Conservation (phyloP, 2,113 vertebrate genomes). For the Perca flavescens region DNA sequence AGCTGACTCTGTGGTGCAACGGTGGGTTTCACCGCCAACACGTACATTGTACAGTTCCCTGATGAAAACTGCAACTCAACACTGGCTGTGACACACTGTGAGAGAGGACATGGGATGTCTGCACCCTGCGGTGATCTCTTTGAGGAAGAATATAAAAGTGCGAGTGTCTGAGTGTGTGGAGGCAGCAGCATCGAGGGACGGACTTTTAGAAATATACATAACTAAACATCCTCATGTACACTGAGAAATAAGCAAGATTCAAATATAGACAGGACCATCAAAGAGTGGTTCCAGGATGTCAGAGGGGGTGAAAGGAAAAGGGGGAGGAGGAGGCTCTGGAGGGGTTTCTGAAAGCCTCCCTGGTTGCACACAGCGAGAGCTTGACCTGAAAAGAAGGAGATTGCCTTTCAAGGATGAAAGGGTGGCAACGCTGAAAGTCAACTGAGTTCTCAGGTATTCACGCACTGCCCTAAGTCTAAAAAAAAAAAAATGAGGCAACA, state of each 20-base stretch:
- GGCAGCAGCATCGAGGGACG: neutral
- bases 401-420: slow-evolving; percentile 76
- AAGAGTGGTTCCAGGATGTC: slow-evolving; percentile 75
- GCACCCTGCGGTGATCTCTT: slow-evolving; percentile 40
- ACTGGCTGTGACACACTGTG: slow-evolving; percentile 37
- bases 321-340: slow-evolving; percentile 20
- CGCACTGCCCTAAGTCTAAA: slow-evolving; percentile 42
- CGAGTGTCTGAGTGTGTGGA: slow-evolving; percentile 30
- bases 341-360: slow-evolving; percentile 49
- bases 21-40: slow-evolving; percentile 34
- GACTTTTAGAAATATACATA: slow-evolving; percentile 65
- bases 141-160: slow-evolving; percentile 54
- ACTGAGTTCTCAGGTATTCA: slow-evolving; percentile 54
- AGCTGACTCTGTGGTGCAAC: slow-evolving; percentile 30
- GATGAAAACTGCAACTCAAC: slow-evolving; percentile 60
- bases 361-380: slow-evolving; percentile 56
- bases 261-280: slow-evolving; percentile 59
- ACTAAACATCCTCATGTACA: slow-evolving; percentile 71
- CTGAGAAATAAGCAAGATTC: slow-evolving; percentile 60
- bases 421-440: slow-evolving; percentile 57
- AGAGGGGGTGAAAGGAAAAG: slow-evolving; percentile 56
- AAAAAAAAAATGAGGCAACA: slow-evolving; percentile 50
- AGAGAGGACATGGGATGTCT: slow-evolving; percentile 42
- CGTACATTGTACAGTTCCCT: slow-evolving; percentile 15
- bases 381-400: slow-evolving; percentile 67